Percentiles rank a stretch among this genome's conserved stretches.
Evolutionary conservation across 64 coral and sea anemone species (phyloP).

Genomic region (Orbicella faveolata): DNA sequence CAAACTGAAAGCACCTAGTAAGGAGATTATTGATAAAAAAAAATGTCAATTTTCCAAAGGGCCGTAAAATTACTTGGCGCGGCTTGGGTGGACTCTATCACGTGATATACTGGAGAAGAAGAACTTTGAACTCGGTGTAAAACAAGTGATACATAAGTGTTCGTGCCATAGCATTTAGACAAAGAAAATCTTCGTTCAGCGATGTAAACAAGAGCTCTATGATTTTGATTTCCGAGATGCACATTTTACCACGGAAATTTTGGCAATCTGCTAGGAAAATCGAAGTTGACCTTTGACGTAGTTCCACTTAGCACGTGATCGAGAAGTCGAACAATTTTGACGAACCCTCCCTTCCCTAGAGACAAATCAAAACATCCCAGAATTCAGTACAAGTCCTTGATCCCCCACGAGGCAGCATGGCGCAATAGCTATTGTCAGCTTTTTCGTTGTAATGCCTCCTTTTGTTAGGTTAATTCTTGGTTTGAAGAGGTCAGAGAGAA

Average conservation of each 20-base stretch:
- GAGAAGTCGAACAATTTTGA: neutral
- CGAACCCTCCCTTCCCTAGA: neutral
- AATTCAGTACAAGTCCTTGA: neutral
- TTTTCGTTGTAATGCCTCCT: neutral
- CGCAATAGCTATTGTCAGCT: neutral
- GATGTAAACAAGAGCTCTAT: too few species aligned
- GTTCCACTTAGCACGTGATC: neutral
- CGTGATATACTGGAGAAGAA: neutral
- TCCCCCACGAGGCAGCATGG: neutral
- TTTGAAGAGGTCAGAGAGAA: neutral
- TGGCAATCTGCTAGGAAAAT: too few species aligned
- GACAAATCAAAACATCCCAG: neutral
- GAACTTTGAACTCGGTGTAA: neutral
- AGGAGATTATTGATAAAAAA: too few species aligned
- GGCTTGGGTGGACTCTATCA: neutral
- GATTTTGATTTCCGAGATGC: too few species aligned
- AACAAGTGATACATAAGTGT: too few species aligned
- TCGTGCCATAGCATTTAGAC: too few species aligned
- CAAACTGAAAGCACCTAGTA: too few species aligned
- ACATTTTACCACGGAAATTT: too few species aligned
- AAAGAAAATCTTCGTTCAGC: too few species aligned
- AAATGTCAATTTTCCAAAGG: neutral
- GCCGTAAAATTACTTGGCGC: constrained; percentile 19
- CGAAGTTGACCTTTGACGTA: neutral
- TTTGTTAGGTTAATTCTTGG: neutral